Evolutionary conservation across 2,797 vertebrate genomes (phyloP), one percentile per base, ranked within the genome.

Genomic region (Argya squamiceps): DNA sequence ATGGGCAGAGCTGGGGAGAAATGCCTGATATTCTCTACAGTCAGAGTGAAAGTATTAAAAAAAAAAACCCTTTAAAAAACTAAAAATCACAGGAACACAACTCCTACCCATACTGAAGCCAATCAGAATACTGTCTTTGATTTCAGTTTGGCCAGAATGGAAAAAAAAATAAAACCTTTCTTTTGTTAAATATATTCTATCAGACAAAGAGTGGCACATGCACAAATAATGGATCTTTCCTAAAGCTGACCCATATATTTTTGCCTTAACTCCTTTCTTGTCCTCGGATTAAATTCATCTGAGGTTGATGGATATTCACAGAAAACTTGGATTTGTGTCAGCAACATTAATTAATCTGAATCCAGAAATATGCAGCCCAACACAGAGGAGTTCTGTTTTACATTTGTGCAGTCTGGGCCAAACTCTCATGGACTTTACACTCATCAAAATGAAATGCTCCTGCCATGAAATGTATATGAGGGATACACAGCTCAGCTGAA

Each of bases 401-500:
- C 71, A 58, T 90, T 92, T 95, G 68, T 87, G 78, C 77, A 71
- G 68, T 12, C 88, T 77, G 88, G 90, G 68, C 70, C 81, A 90
- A 92, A 64, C 67, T 94, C 56, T 94, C 88, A 84, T 62, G 70
- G 86, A 95, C 88, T 95, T 96, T 87, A 82, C 86, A 84, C 86
- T 91, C 94, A 87, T 74, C 86, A 90, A 87, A 93, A 93, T 84
- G 64, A 95, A 96, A 90, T 69, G 73, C 78, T 92, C 14, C 81
- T 90, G 86, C 77, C 92, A 83, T 96, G 96, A 95, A 96, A 97
- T 96, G 90, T 94, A 94, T 95, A 80, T 92, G 88, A 95, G 83
- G 2, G 16, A 87, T 24, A 46, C 68, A 77, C 63, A 80, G 85
- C 92, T 87, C 81, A 68, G 78, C 75, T 85, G 83, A 95, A 92